Base-by-base conservation (phyloP, 2,888 invertebrate genomes). In the Eilema caniola region DNA sequence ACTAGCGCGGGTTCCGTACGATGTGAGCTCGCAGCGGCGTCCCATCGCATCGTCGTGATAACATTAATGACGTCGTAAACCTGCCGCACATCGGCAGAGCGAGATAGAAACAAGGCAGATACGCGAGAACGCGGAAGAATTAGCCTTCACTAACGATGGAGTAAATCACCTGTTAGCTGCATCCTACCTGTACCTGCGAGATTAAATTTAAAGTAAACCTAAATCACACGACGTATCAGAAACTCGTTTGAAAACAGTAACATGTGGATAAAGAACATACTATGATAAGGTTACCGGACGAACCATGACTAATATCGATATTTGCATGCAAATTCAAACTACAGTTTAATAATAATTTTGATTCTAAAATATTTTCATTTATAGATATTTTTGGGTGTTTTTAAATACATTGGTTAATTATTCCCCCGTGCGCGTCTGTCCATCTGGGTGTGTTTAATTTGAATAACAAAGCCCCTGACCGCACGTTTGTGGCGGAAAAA, bases 41-140 rank as follows among this genome's bases (percentile, higher is more conserved):
- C 82, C 79, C 79, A 75, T 77, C 79, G 83, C 75, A 81, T 81
- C 82, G 77, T 80, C 76, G 83, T 90, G 94, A 94, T 93, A 94
- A 89, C 90, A 85, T 88, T 93, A 94, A 94, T 93, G 94, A 93
- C 92, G 90, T 90, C 93, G 92, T 94, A 94, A 94, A 93, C 84
- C 89, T 88, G 86, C 84, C 87, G 83, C 81, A 85, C 84, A 78
- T 85, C 83, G 87, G 85, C 67, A 84, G 89, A 89, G 84, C 69
- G 87, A 88, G 89, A 89, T 87, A 89, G 89, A 86, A 88, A 85
- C 80, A 87, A 82, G 81, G 79, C 82, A 86, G 90, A 89, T 90
- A 91, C 85, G 84, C 84, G 80, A 90, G 93, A 93, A 94, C 90
- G 94, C 94, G 94, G 94, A 93, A 93, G 94, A 93, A 93, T 93